Percentiles rank a stretch among this genome's conserved stretches.
These are phyloP conservation scores for Luidia sarsii DNA, from an alignment of 53 echinoderm and acorn worm genomes.

Conservation along the genomic window DNA sequence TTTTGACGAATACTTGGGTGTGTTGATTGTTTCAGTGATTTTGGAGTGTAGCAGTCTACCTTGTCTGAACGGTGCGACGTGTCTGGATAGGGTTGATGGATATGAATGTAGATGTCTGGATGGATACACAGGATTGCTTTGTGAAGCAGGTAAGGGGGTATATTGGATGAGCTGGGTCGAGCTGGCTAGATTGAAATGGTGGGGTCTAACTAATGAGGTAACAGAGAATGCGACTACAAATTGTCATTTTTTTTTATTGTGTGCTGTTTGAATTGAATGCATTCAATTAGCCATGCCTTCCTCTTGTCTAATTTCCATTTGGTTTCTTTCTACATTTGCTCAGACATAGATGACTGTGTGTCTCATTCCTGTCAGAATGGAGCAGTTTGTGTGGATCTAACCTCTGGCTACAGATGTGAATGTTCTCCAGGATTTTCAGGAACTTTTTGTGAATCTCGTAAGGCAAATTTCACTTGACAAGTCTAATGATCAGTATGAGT, in stretches of 20 bases:
- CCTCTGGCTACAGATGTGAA: constrained; percentile 35
- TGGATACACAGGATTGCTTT: constrained; percentile 44
- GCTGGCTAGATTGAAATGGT: too few species aligned
- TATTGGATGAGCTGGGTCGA: too few species aligned
- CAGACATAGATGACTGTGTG: constrained; percentile 48
- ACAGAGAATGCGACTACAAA: too few species aligned
- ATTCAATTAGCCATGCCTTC: neutral
- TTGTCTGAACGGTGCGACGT: constrained; percentile 60
- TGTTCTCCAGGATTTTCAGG: constrained; percentile 58
- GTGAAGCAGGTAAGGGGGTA: constrained; percentile 50
- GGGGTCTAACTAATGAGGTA: too few species aligned
- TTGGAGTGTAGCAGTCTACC: constrained; percentile 28
- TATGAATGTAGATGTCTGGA: constrained; percentile 19
- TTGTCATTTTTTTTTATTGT: too few species aligned
- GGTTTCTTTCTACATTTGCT: neutral
- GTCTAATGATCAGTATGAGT: too few species aligned
- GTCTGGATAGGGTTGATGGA: constrained; percentile 9
- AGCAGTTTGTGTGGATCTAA: constrained; percentile 43
- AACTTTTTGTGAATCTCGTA: constrained; percentile 38
- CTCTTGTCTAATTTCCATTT: neutral
- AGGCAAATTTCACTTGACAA: too few species aligned
- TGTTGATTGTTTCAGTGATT: too few species aligned
- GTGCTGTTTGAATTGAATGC: too few species aligned
- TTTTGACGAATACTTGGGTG: too few species aligned
- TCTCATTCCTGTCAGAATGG: constrained; percentile 62